phyloP scores from a whole-genome alignment of 2,888 invertebrate species.

The Exocentrus adspersus region DNA sequence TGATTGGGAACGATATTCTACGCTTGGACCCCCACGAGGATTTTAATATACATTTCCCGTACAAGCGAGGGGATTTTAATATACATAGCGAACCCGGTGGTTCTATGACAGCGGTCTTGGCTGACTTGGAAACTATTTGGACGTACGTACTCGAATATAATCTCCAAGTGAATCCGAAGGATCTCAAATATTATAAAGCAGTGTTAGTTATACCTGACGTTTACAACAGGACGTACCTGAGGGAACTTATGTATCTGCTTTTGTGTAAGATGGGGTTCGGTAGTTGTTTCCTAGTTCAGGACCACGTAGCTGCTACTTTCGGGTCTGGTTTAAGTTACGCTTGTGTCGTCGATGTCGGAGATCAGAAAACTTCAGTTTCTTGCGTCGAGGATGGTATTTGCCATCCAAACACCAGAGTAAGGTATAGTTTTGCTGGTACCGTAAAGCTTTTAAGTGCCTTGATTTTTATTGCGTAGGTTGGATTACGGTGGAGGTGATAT shows the following conservation, averaged over 20 bases:
- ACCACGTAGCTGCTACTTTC: slow-evolving; percentile 87
- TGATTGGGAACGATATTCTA: slow-evolving; percentile 82
- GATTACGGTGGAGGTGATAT: slow-evolving; percentile 94
- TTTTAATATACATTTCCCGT: slow-evolving; percentile 92
- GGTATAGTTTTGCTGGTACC: slow-evolving; percentile 25
- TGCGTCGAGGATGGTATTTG: slow-evolving; percentile 98
- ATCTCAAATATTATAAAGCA: slow-evolving; percentile 82
- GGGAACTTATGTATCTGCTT: slow-evolving; percentile 84
- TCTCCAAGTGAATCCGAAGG: slow-evolving; percentile 76
- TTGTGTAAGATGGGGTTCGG: slow-evolving; percentile 76
- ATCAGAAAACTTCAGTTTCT: slow-evolving; percentile 94
- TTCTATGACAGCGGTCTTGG: slow-evolving; percentile 83
- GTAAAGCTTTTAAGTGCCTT: too few species aligned
- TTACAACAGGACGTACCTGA: slow-evolving; percentile 85
- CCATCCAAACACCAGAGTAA: slow-evolving; percentile 82
- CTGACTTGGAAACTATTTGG: slow-evolving; percentile 92
- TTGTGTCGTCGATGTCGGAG: slow-evolving; percentile 95
- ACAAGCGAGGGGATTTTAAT: slow-evolving; percentile 87
- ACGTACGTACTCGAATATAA: slow-evolving; percentile 79
- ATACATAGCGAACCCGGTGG: slow-evolving; percentile 86
- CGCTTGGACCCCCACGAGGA: slow-evolving; percentile 74
- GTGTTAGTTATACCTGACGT: slow-evolving; percentile 91
- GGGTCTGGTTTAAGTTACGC: slow-evolving; percentile 86
- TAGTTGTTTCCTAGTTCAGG: slow-evolving; percentile 65
- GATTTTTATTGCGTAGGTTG: too few species aligned